Percentiles rank a stretch among this genome's conserved stretches.
Evolutionary conservation across 2,888 invertebrate genomes (phyloP).

Genomic region (Mythimna ferrago): DNA sequence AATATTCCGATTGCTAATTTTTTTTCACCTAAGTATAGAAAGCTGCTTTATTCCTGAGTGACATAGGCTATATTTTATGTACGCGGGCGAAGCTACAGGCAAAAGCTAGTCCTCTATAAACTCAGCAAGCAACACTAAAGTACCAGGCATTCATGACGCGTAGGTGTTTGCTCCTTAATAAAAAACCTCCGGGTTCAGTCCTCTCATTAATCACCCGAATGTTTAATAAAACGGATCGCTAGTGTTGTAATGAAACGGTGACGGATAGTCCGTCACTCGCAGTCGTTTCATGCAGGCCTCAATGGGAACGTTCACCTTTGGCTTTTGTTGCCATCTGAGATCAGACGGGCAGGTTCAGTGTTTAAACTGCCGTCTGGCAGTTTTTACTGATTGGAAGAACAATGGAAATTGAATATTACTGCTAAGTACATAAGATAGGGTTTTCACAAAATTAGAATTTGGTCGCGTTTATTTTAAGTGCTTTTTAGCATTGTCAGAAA

Average conservation of each 20-base stretch:
- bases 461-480: background rate
- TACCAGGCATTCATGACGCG: conserved; percentile 15
- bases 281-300: conserved; percentile 63
- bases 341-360: conserved; percentile 14
- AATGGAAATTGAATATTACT: no score
- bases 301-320: conserved; percentile 58
- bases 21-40: no score
- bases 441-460: background rate
- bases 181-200: conserved; percentile 37
- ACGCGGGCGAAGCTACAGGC: no score
- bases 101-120: background rate
- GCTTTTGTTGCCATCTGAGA: conserved; percentile 34
- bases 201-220: conserved; percentile 64
- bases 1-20: no score
- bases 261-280: conserved; percentile 68
- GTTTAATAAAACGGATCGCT: conserved; percentile 61
- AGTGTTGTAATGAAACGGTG: conserved; percentile 61
- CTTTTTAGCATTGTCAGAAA: background rate
- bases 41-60: no score
- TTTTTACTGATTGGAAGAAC: conserved; percentile 2
- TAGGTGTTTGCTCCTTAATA: conserved; percentile 16
- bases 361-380: background rate
- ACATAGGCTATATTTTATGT: no score
- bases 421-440: no score
- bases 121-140: background rate